Percentiles rank a stretch among this genome's conserved stretches.
These are phyloP conservation scores for Cancer borealis DNA, from an alignment of 2,888 invertebrate species.

Conservation along the genomic window DNA sequence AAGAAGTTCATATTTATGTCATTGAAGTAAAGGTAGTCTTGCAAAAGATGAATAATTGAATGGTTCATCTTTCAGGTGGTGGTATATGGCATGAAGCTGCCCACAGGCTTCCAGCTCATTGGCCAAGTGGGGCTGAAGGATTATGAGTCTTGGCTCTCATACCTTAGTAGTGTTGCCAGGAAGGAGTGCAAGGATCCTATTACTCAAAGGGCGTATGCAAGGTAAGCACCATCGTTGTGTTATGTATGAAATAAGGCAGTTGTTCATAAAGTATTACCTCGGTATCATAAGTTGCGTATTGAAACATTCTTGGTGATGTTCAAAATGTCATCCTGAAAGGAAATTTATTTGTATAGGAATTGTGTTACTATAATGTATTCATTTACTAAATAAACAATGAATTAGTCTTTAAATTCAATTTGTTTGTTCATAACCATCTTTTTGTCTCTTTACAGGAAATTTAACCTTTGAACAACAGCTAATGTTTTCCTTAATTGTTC, in stretches of 20 bases:
- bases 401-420: too few species aligned
- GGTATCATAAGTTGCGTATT: too few species aligned
- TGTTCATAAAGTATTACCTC: not conserved
- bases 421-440: too few species aligned
- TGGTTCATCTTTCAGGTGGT: conserved; percentile 38
- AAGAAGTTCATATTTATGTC: not conserved
- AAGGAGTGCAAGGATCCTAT: conserved; percentile 63
- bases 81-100: conserved; percentile 76
- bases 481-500: too few species aligned
- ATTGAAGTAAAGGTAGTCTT: not conserved
- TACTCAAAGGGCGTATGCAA: conserved; percentile 70
- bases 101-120: conserved; percentile 77
- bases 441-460: too few species aligned
- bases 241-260: not conserved
- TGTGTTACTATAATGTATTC: too few species aligned
- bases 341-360: too few species aligned
- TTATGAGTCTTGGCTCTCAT: conserved; percentile 74
- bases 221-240: conserved; percentile 45
- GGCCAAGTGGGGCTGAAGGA: conserved; percentile 75
- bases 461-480: too few species aligned
- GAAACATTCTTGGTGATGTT: too few species aligned
- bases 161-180: conserved; percentile 64
- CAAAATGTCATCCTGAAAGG: too few species aligned
- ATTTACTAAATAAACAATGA: too few species aligned
- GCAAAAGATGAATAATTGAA: not conserved